Percentiles rank a stretch among this genome's conserved stretches.
phyloP scores from a whole-genome alignment of 1,140 invertebrate genomes.

The Leptonema lineaticorne region DNA sequence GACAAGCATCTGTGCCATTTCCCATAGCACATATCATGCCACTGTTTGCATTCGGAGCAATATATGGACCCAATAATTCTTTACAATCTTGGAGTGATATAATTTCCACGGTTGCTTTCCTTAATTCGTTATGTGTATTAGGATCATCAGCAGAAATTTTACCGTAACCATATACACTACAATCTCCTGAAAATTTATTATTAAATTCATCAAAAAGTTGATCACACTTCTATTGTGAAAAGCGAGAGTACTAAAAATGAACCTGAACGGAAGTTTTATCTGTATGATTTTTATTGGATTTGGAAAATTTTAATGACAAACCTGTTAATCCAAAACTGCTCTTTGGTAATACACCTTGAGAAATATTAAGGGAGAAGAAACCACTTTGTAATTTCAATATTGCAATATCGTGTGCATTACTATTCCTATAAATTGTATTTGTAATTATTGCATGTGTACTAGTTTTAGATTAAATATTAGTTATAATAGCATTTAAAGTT shows the following conservation, averaged over 20 bases:
- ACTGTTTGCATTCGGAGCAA: conserved; percentile 46
- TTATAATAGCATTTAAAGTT: too few species aligned
- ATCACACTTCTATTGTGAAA: too few species aligned
- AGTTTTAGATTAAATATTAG: background rate
- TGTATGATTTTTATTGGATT: too few species aligned
- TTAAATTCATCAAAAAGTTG: conserved; percentile 1
- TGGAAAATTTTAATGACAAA: conserved; percentile 1
- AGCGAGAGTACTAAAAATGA: too few species aligned
- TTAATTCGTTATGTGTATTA: conserved; percentile 44
- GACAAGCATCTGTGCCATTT: conserved; percentile 49
- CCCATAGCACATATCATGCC: conserved; percentile 53
- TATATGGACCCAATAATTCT: conserved; percentile 44
- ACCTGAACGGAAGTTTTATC: too few species aligned
- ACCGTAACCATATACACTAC: conserved; percentile 51
- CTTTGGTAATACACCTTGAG: conserved; percentile 28
- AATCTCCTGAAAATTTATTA: conserved; percentile 46
- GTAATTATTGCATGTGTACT: background rate
- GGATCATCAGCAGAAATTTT: conserved; percentile 42
- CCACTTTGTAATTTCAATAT: conserved; percentile 21
- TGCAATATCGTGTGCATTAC: conserved; percentile 31
- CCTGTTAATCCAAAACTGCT: conserved; percentile 36
- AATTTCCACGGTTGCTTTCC: conserved; percentile 45
- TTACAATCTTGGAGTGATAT: conserved; percentile 49
- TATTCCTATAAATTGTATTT: background rate
- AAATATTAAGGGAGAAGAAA: conserved; percentile 5